Conservation (phyloP, 2,888 invertebrate species). For the Nomada flava region DNA sequence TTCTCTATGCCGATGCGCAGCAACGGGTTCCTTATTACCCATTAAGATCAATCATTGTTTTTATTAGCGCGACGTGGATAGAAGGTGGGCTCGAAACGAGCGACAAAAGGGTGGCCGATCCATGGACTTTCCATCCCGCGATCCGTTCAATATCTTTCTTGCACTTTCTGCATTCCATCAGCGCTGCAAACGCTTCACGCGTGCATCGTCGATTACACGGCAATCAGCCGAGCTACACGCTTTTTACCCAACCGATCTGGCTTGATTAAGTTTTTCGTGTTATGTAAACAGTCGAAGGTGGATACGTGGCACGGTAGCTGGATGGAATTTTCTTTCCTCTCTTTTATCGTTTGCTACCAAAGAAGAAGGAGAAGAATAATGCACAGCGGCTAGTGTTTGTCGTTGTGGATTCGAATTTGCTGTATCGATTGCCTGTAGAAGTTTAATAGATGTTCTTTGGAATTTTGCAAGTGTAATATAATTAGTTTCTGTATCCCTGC, state of each 20-base stretch:
- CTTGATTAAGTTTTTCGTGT: conserved; percentile 55
- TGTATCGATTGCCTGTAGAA: background rate
- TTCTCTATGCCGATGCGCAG: conserved; percentile 47
- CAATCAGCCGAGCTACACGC: conserved; percentile 48
- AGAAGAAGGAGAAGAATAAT: conserved; percentile 7
- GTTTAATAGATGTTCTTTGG: background rate
- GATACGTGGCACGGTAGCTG: conserved; percentile 33
- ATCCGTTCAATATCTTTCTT: conserved; percentile 46
- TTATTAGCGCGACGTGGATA: conserved; percentile 37
- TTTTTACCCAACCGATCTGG: conserved; percentile 42
- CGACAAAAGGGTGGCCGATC: conserved; percentile 54
- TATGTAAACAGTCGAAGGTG: conserved; percentile 56
- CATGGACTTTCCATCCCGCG: conserved; percentile 39
- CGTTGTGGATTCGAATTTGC: background rate
- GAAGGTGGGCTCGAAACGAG: conserved; percentile 31
- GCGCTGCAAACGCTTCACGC: conserved; percentile 41
- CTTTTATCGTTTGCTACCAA: background rate
- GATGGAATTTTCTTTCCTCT: conserved; percentile 1
- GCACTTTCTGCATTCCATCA: conserved; percentile 47
- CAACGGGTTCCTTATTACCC: conserved; percentile 59
- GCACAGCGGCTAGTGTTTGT: background rate
- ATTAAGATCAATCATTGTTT: conserved; percentile 68
- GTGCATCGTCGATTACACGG: conserved; percentile 57
- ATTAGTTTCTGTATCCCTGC: too few species aligned
- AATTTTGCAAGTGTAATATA: background rate